A percentile compares a stretch with the other conserved stretches of the same genome.
Evolutionary conservation across 2,888 invertebrate genomes (phyloP).

Genomic region (Apotomis capreana): DNA sequence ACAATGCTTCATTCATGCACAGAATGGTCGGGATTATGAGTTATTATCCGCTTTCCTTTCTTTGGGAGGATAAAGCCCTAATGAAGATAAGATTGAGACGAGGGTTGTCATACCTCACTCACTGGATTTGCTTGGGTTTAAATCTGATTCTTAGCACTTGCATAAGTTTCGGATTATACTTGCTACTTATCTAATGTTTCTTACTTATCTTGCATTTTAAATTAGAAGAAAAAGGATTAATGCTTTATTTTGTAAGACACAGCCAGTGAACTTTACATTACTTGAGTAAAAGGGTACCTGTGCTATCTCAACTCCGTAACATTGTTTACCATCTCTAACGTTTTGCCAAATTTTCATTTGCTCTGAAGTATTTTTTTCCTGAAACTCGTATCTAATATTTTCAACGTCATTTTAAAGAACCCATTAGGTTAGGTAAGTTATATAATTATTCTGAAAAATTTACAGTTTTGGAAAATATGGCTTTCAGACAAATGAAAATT

Average conservation of each 20-base stretch:
- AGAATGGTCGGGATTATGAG: slow-evolving; percentile 40
- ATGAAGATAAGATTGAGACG: slow-evolving; percentile 41
- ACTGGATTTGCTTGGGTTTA: slow-evolving; percentile 23
- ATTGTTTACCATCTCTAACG: too few species aligned
- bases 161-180: slow-evolving; percentile 24
- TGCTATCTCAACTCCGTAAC: too few species aligned
- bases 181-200: background rate
- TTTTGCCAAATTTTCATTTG: too few species aligned
- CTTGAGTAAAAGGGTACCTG: too few species aligned
- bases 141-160: slow-evolving; percentile 24
- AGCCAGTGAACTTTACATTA: too few species aligned
- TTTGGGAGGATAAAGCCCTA: slow-evolving; percentile 36
- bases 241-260: background rate
- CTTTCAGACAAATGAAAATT: too few species aligned
- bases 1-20: slow-evolving; percentile 40
- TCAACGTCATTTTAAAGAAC: too few species aligned
- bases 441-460: too few species aligned
- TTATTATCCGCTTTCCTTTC: slow-evolving; percentile 40
- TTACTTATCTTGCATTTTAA: background rate
- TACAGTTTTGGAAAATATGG: too few species aligned
- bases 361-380: too few species aligned
- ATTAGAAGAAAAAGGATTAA: background rate
- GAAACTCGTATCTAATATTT: too few species aligned
- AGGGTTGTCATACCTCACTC: slow-evolving; percentile 36
- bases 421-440: too few species aligned